Conservation (phyloP, 1,140 invertebrate genomes). For the Marisa cornuarietis region DNA sequence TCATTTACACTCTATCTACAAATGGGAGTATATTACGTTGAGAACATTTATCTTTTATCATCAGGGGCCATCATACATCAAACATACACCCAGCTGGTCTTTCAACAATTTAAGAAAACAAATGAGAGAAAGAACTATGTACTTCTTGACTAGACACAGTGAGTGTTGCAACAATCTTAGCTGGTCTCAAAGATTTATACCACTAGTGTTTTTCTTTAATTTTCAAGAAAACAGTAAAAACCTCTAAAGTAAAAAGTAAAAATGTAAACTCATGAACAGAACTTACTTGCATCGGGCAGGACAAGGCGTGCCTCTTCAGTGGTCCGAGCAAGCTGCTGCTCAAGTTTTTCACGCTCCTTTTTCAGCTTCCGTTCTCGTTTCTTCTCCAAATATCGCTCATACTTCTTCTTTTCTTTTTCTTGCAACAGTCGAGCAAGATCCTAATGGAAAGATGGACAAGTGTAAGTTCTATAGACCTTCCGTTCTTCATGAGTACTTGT, state of each 20-base stretch:
- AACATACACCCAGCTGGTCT: too few relatives aligned
- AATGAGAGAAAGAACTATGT: too few relatives aligned
- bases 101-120: too few relatives aligned
- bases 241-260: not conserved
- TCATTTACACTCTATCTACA: too few relatives aligned
- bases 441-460: slow-evolving; percentile 35
- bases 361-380: slow-evolving; percentile 59
- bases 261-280: slow-evolving; percentile 2
- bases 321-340: slow-evolving; percentile 50
- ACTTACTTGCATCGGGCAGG: slow-evolving; percentile 17
- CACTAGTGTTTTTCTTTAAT: not conserved
- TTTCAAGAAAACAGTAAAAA: not conserved
- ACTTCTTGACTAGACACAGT: too few relatives aligned
- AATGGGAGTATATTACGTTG: too few relatives aligned
- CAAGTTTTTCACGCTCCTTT: slow-evolving; percentile 58
- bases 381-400: slow-evolving; percentile 59
- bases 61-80: too few relatives aligned
- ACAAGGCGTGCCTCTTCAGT: slow-evolving; percentile 48
- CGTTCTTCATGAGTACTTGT: too few relatives aligned
- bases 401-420: slow-evolving; percentile 64
- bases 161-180: too few relatives aligned
- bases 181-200: too few relatives aligned
- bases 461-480: not conserved
- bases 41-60: too few relatives aligned
- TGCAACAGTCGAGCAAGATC: slow-evolving; percentile 61